These are phyloP conservation scores for Eilema griseolum DNA, from an alignment of 2,888 invertebrate species.

Conservation along the genomic window DNA sequence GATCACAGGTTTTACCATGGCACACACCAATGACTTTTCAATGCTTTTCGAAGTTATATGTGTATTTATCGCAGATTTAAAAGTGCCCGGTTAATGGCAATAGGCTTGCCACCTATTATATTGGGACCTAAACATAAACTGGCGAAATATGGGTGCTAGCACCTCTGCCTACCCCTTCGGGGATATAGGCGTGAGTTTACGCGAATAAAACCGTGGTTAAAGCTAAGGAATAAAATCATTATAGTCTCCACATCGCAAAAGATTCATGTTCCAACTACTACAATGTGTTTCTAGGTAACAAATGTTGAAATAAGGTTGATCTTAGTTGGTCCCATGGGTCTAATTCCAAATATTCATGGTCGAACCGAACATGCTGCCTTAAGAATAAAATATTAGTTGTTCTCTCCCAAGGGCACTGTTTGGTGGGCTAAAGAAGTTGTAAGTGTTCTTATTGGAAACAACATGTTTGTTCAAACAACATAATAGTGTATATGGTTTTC, in stretches of 20 bases:
- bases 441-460: constrained; percentile 6
- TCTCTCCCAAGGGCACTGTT: background rate
- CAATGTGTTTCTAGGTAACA: background rate
- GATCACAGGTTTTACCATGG: too few relatives aligned
- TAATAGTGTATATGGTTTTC: background rate
- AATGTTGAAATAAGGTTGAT: background rate
- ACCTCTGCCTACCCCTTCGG: too few relatives aligned
- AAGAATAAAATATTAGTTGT: constrained; percentile 1
- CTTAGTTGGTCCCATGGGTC: constrained; percentile 5
- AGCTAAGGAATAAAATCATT: background rate
- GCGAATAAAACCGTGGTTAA: too few relatives aligned
- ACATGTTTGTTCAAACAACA: background rate
- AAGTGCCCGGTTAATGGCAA: too few relatives aligned
- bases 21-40: too few relatives aligned
- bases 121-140: too few relatives aligned
- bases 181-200: too few relatives aligned
- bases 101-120: too few relatives aligned
- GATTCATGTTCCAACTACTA: background rate
- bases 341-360: constrained; percentile 13
- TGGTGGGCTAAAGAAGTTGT: background rate
- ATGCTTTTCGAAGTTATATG: too few relatives aligned
- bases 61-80: too few relatives aligned
- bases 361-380: background rate
- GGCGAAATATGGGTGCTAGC: too few relatives aligned
- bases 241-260: background rate